Base-by-base conservation (phyloP, 2,888 invertebrate species). In the Pterostichus niger region DNA sequence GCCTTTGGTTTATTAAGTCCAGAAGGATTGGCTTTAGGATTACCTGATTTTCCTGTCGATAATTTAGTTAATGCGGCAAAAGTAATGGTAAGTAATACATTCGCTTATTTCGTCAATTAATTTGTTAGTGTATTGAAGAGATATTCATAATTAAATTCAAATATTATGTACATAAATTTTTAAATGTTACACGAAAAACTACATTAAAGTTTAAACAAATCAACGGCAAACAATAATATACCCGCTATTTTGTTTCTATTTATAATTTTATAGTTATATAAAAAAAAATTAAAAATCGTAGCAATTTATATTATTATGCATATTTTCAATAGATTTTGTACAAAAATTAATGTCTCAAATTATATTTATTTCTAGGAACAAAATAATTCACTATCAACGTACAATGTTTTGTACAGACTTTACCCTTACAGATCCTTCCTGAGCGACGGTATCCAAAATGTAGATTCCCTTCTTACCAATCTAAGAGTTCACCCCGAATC, bases 31-130 rank as follows among this genome's bases (percentile, higher is more conserved):
- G 88, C 90, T 83, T 91, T 97, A 82, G 95, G 94, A 81, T 90
- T 99, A 83, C 98, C 98, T 0, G 97, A 98, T 90, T 98, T 98
- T 89, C 98, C 99, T 0, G 89, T 97, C 0, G 97, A 97, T 87
- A 96, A 94, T 89, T 89, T 98, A 73, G 89, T 91, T 0, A 88
- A 92, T 5, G 93, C 94, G 40, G 95, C 94, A 3, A 89, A 91
- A 84, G 92, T 97, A 84, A 87, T 96, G 93, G 96, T 93, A 91
- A 89, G 88, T 87, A 78, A 6, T 17, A 7, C 1, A 56, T 35
- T 64, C 31, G 64, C 13, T 7, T 6, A 2, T 49, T 49, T 49
- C 10, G 49, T 13, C 11, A 61, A 78, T 56, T 40, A 40, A 3
- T 40, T 40, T 9, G 5, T 40, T 40, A 40, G 40, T 24, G 24